Percentiles rank a stretch among this genome's conserved stretches.
These are phyloP conservation scores for Brachionus calyciflorus DNA, from an alignment of 1,140 invertebrate species.

Conservation along the genomic window DNA sequence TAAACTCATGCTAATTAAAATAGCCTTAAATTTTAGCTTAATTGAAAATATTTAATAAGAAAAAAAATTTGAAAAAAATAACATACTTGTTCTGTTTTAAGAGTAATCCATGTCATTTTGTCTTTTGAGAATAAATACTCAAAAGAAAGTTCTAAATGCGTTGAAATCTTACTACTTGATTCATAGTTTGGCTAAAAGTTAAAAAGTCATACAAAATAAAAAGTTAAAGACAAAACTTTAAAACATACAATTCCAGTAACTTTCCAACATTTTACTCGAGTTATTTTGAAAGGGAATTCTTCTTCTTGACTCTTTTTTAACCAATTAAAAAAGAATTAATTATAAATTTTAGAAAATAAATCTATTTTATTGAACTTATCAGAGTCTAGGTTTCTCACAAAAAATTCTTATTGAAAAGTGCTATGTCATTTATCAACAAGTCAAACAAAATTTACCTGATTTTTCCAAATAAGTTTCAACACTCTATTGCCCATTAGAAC, in stretches of 20 bases:
- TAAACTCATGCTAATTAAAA: constrained; percentile 87
- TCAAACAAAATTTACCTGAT: no score
- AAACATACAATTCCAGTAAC: constrained; percentile 61
- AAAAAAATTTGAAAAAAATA: constrained; percentile 49
- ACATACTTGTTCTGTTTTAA: constrained; percentile 73
- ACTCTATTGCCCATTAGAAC: constrained; percentile 74
- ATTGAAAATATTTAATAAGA: neutral
- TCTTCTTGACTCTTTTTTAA: constrained; percentile 53
- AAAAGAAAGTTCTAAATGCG: constrained; percentile 78
- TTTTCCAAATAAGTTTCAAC: no score
- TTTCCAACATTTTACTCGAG: constrained; percentile 90
- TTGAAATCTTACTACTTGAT: constrained; percentile 49
- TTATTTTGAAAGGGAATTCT: constrained; percentile 84
- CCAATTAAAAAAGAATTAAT: neutral
- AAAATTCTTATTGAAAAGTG: no score
- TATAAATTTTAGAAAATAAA: neutral
- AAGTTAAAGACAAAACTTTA: neutral
- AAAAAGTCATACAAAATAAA: no score
- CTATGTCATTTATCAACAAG: no score
- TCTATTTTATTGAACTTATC: no score
- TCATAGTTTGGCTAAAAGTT: constrained; percentile 41
- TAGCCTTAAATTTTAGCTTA: constrained; percentile 66
- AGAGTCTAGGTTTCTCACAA: no score
- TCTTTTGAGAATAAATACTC: constrained; percentile 92
- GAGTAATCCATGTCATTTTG: constrained; percentile 83